Evolutionary conservation across 1,140 invertebrate genomes (phyloP).

Genomic region (Drosophila dunni): DNA sequence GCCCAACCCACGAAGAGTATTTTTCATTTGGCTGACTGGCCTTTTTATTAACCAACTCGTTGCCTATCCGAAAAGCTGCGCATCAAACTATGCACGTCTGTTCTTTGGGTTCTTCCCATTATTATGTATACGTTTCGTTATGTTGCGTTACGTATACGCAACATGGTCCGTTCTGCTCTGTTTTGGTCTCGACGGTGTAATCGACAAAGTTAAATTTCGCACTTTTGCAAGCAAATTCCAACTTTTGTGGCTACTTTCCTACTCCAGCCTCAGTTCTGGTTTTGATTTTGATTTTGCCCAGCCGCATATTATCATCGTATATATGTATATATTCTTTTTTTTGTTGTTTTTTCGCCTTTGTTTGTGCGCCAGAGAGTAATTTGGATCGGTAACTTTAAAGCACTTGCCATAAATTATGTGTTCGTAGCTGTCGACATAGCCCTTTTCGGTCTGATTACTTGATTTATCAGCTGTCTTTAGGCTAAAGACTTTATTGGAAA

Average conservation of each 20-base stretch:
- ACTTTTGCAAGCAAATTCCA: conserved; percentile 46
- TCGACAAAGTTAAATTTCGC: conserved; percentile 78
- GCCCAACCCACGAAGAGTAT: conserved; percentile 59
- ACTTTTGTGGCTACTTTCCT: conserved; percentile 29
- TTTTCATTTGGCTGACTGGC: conserved; percentile 72
- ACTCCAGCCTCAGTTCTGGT: conserved; percentile 14
- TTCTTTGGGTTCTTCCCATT: conserved; percentile 35
- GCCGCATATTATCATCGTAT: conserved; percentile 52
- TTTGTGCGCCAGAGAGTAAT: conserved; percentile 48
- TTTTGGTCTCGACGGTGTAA: conserved; percentile 72
- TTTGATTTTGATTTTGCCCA: conserved; percentile 52
- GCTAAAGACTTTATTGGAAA: conserved; percentile 82
- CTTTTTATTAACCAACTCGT: conserved; percentile 74
- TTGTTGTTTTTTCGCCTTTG: background rate
- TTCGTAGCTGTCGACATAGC: conserved; percentile 53
- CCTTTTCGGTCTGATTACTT: conserved; percentile 70
- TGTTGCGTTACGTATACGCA: conserved; percentile 66
- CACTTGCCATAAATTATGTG: conserved; percentile 74
- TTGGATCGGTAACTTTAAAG: conserved; percentile 66
- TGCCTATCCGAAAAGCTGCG: conserved; percentile 38
- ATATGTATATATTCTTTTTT: background rate
- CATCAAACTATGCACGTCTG: conserved; percentile 62
- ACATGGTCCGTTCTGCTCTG: conserved; percentile 18
- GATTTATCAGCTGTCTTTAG: conserved; percentile 79
- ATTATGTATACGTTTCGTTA: conserved; percentile 65